phyloP scores from a whole-genome alignment of 2,797 vertebrate species.

The Oryzias dopingdopingensis region DNA sequence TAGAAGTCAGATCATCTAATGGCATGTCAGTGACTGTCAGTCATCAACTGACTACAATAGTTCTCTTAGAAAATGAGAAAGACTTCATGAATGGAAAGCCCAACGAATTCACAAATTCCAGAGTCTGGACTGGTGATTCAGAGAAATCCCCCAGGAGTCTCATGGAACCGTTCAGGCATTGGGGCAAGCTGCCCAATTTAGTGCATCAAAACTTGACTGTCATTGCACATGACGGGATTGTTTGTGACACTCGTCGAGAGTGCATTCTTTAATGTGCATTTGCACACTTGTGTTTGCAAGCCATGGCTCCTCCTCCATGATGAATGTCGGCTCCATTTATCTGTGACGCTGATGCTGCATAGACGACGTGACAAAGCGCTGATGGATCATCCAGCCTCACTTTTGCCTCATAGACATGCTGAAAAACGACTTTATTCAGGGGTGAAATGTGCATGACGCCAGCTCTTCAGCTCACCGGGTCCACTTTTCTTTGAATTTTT shows the following conservation, averaged over 20 bases:
- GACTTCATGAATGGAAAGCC: conserved; percentile 31
- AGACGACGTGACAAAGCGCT: conserved; percentile 35
- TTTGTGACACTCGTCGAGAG: conserved; percentile 45
- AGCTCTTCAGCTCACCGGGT: conserved; percentile 10
- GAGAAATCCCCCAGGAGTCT: conserved; percentile 28
- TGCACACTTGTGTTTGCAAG: conserved; percentile 26
- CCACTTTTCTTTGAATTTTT: conserved; percentile 16
- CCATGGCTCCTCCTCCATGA: conserved; percentile 42
- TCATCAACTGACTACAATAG: conserved; percentile 27
- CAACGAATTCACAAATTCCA: conserved; percentile 7
- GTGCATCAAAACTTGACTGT: conserved; percentile 24
- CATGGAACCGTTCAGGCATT: conserved; percentile 31
- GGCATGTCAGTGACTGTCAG: conserved; percentile 18
- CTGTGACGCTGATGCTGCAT: conserved; percentile 30
- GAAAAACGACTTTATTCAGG: conserved; percentile 41
- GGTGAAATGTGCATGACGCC: conserved; percentile 40
- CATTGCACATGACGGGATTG: conserved; percentile 25
- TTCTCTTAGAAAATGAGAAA: conserved; percentile 45
- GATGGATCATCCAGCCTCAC: conserved; percentile 50
- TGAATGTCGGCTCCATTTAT: conserved; percentile 54
- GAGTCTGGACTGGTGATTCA: conserved; percentile 36
- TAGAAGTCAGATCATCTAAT: conserved; percentile 20
- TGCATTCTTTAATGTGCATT: conserved; percentile 5
- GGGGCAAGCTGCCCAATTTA: conserved; percentile 48
- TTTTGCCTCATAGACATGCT: conserved; percentile 22